phyloP scores from a whole-genome alignment of 2,888 invertebrate species.

The Alcis repandata region DNA sequence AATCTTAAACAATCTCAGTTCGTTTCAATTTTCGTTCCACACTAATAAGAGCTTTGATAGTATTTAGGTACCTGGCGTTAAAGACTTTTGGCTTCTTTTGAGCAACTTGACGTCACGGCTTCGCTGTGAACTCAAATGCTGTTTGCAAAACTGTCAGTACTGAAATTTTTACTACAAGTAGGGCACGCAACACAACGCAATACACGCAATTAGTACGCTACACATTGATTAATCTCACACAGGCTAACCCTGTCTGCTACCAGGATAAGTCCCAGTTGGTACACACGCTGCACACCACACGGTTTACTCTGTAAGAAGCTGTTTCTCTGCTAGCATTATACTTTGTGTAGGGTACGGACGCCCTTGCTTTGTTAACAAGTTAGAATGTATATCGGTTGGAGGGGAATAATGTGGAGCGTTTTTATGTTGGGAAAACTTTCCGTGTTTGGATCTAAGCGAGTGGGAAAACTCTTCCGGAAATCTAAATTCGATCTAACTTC shows the following conservation, averaged over 20 bases:
- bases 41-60: too few species aligned
- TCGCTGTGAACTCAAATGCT: neutral
- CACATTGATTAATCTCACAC: too few species aligned
- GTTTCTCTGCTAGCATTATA: neutral
- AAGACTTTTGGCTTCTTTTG: neutral
- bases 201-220: too few species aligned
- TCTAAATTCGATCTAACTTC: conserved; percentile 6
- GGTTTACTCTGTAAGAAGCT: neutral
- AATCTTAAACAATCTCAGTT: too few species aligned
- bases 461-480: neutral
- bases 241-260: too few species aligned
- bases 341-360: conserved; percentile 5
- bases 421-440: conserved; percentile 24
- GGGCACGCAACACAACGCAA: too few species aligned
- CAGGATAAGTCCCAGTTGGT: too few species aligned
- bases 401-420: conserved; percentile 27
- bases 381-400: conserved; percentile 40
- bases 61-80: too few species aligned
- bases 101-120: too few species aligned
- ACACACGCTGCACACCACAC: neutral
- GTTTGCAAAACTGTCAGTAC: neutral
- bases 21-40: too few species aligned
- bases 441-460: conserved; percentile 20
- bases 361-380: conserved; percentile 39
- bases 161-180: neutral